Evolutionary conservation across 2,113 vertebrate genomes (phyloP).

Genomic region (Peromyscus maniculatus): DNA sequence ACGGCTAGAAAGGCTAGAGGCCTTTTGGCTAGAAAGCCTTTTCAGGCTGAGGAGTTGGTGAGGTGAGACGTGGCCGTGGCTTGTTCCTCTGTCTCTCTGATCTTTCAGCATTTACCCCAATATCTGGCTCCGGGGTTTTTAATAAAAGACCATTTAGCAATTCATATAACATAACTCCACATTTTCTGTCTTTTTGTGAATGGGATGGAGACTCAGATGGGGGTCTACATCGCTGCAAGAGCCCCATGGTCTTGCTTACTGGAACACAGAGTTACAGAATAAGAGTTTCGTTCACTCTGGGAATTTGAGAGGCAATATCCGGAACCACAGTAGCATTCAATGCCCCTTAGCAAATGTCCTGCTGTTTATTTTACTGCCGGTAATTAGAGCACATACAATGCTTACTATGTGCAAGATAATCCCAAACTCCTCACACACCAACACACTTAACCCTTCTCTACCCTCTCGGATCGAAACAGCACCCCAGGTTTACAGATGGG

Average conservation of each 20-base stretch:
- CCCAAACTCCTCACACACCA: no score
- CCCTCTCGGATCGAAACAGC: not conserved
- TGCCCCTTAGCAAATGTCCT: not conserved
- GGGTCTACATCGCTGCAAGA: not conserved
- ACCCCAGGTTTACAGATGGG: not conserved
- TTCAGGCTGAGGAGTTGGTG: no score
- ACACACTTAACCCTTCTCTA: not conserved
- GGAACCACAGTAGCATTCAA: not conserved
- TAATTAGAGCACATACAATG: not conserved
- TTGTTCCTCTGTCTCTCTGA: no score
- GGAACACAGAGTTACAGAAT: not conserved
- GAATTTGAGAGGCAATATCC: not conserved
- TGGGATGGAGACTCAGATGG: not conserved
- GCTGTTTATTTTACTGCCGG: not conserved
- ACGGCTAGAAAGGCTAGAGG: no score
- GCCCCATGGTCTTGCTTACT: not conserved
- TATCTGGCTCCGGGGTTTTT: no score
- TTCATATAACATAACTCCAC: not conserved
- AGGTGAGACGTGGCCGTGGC: no score
- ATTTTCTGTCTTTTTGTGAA: not conserved
- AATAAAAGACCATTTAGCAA: no score
- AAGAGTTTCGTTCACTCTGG: not conserved
- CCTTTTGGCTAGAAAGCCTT: no score
- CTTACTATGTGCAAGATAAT: not conserved
- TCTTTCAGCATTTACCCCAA: no score